Base-by-base conservation (phyloP, 2,888 invertebrate species). In the Xanthia togata region DNA sequence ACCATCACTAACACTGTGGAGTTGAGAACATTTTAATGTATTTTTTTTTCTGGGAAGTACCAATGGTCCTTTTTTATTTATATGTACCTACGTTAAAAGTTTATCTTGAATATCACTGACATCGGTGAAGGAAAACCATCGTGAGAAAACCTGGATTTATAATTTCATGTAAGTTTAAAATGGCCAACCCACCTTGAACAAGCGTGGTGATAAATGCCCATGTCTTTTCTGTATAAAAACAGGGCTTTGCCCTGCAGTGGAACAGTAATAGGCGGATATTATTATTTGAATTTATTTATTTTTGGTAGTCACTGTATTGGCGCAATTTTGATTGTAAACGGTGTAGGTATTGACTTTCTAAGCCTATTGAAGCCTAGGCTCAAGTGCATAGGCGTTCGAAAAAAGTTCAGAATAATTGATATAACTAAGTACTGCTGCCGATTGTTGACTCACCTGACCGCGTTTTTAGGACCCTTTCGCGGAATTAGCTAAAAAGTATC, bases 1-100 rank as follows among this genome's bases (percentile, higher is more conserved):
- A 53, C 75, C 44, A 82, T 79, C 53, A 31, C 79, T 47, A 3
- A 76, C 0, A 76, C 70, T 87, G 8, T 70, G 79, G 63, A 89
- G 75, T 72, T 90, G 17, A 59, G 69, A 41, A 69, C 73, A 71
- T 59, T 75, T 53, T 20, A 11, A 20, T n/a, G n/a, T 38, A 4
- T 20, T 35, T 68, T 68, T 53, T 11, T 17, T 6, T 2, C n/a
- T 1, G 17, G 17, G 9, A 31, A 47, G 8, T 20, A 31, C 4
- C 20, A 4, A 20, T 47, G 12, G 47, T 26, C 1, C 4, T 23
- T 12, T 26, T 67, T 8, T 12, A 26, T 47, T 23, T 0, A 12
- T 14, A 65, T 20, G 5, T 41, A 26, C 20, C 26, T 47, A 23
- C 47, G n/a, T n/a, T n/a, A n/a, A 4, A 26, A 47, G 23, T 47